Conservation (phyloP, 1,140 invertebrate genomes). For the Chrysopa pallens region DNA sequence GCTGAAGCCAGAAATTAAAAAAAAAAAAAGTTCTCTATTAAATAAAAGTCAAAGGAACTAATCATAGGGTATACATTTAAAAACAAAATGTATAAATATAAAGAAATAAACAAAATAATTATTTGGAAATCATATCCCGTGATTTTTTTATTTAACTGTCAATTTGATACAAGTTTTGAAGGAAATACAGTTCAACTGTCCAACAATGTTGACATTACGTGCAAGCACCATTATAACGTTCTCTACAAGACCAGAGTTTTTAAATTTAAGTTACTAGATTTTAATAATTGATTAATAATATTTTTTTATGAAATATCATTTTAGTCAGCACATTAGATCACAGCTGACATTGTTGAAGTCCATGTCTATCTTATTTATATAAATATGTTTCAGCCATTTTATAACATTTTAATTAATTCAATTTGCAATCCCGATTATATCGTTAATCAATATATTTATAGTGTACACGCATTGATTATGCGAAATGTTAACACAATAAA, state of each 20-base stretch:
- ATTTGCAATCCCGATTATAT: too few relatives aligned
- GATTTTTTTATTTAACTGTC: not conserved
- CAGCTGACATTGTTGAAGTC: not conserved
- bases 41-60: too few relatives aligned
- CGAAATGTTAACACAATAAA: not conserved
- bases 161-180: slow-evolving; percentile 1
- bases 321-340: not conserved
- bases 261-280: not conserved
- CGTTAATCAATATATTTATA: too few relatives aligned
- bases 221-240: slow-evolving; percentile 2
- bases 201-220: slow-evolving; percentile 4
- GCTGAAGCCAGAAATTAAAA: too few relatives aligned
- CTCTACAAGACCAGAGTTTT: not conserved
- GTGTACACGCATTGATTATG: not conserved
- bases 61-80: too few relatives aligned
- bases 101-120: too few relatives aligned
- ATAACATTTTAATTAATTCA: too few relatives aligned
- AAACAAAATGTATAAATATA: too few relatives aligned
- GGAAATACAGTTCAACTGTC: slow-evolving; percentile 1
- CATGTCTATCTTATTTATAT: too few relatives aligned
- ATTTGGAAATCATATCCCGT: not conserved
- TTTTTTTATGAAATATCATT: not conserved
- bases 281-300: not conserved
- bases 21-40: too few relatives aligned
- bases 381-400: too few relatives aligned